These are phyloP conservation scores for Galagoides demidoff DNA, from an alignment of 2,797 vertebrate species.

Conservation along the genomic window DNA sequence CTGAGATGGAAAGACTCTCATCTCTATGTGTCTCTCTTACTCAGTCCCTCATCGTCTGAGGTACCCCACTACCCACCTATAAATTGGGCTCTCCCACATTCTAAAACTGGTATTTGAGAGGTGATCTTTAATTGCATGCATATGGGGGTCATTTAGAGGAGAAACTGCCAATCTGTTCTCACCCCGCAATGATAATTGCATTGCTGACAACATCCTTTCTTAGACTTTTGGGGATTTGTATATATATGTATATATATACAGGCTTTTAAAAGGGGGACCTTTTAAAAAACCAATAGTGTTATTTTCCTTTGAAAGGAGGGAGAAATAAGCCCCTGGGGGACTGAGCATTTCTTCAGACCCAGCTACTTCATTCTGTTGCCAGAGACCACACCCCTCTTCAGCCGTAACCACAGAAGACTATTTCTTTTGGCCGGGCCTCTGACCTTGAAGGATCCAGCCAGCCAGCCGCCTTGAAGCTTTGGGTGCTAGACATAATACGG, in stretches of 20 bases:
- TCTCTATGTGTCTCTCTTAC: not conserved
- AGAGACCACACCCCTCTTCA: constrained; percentile 39
- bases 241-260: not conserved
- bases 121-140: not conserved
- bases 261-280: not conserved
- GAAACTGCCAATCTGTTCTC: not conserved
- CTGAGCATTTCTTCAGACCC: not conserved
- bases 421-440: constrained; percentile 71
- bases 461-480: constrained; percentile 56
- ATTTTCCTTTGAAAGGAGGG: constrained; percentile 38
- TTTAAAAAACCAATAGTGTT: not conserved
- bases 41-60: not conserved
- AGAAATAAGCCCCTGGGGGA: not conserved
- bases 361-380: constrained; percentile 9
- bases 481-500: constrained; percentile 75
- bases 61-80: not conserved
- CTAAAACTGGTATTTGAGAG: not conserved
- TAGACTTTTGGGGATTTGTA: not conserved
- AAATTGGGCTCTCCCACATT: not conserved
- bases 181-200: not conserved
- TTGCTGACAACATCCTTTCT: not conserved
- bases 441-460: constrained; percentile 66
- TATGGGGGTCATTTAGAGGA: not conserved
- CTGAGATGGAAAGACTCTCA: not conserved
- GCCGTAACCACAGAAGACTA: constrained; percentile 33